Percentiles rank a stretch among this genome's conserved stretches.
Evolutionary conservation across 2,797 vertebrate genomes (phyloP).

Genomic region (Peromyscus aztecus): DNA sequence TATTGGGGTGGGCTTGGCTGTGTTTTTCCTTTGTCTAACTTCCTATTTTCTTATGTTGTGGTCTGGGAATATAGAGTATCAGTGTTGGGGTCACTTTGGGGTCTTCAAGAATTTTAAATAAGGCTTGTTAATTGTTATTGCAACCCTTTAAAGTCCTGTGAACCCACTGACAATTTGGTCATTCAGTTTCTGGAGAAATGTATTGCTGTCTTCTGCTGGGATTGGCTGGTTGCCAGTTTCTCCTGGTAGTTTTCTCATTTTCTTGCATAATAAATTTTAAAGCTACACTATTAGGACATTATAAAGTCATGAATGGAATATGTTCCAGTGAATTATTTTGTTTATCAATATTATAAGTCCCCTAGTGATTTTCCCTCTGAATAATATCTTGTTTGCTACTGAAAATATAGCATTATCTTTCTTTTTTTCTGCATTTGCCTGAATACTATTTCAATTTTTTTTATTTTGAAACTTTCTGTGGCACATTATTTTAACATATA

Average conservation of each 20-base stretch:
- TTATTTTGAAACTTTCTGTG: slow-evolving; percentile 5
- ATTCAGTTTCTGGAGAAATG: not conserved
- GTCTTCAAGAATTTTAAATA: not conserved
- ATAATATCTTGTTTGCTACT: not conserved
- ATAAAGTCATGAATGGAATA: slow-evolving; percentile 6
- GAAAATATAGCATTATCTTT: not conserved
- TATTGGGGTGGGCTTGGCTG: not conserved
- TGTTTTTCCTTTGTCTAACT: not conserved
- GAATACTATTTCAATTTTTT: slow-evolving; percentile 1
- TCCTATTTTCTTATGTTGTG: not conserved
- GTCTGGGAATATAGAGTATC: not conserved
- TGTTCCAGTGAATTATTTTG: slow-evolving; percentile 23
- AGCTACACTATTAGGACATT: not conserved
- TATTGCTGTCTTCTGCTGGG: not conserved
- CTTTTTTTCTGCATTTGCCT: not conserved
- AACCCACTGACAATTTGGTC: not conserved
- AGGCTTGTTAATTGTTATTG: not conserved
- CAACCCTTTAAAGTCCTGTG: not conserved
- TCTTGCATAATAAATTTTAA: slow-evolving; percentile 44
- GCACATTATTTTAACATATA: slow-evolving; percentile 32
- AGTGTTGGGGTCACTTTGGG: not conserved
- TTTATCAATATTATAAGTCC: slow-evolving; percentile 7
- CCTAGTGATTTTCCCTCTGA: slow-evolving; percentile 33
- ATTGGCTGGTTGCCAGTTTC: not conserved
- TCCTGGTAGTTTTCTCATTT: not conserved